Evolutionary conservation across 2,797 vertebrate genomes (phyloP).

Genomic region (Oreortyx pictus): DNA sequence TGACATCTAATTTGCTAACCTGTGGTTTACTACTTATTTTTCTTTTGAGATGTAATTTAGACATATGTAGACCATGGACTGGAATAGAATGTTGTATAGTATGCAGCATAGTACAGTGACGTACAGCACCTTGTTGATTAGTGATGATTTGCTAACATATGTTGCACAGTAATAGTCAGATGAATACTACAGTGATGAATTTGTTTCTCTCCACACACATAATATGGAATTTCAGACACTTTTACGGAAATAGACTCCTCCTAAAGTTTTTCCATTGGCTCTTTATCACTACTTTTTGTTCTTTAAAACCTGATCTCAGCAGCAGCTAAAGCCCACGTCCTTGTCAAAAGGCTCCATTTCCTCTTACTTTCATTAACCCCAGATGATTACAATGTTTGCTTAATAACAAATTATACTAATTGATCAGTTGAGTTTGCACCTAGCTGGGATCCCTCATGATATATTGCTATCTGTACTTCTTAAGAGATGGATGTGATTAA

Average conservation of each 20-base stretch:
- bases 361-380: constrained; percentile 2
- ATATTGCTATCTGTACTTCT: background rate
- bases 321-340: background rate
- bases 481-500: background rate
- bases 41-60: background rate
- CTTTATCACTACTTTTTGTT: background rate
- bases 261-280: background rate
- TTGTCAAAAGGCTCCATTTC: background rate
- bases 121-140: background rate
- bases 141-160: background rate
- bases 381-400: background rate
- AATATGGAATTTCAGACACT: background rate
- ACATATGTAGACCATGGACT: background rate
- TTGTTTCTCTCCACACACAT: background rate
- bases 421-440: background rate
- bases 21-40: background rate
- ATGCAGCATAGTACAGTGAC: background rate
- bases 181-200: background rate
- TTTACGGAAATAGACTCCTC: background rate
- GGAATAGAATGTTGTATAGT: background rate
- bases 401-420: constrained; percentile 28
- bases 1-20: background rate
- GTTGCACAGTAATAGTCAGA: background rate
- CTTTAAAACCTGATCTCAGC: background rate
- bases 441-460: background rate